Conservation (phyloP, 2,797 vertebrate species). For the Eremophila alpestris region DNA sequence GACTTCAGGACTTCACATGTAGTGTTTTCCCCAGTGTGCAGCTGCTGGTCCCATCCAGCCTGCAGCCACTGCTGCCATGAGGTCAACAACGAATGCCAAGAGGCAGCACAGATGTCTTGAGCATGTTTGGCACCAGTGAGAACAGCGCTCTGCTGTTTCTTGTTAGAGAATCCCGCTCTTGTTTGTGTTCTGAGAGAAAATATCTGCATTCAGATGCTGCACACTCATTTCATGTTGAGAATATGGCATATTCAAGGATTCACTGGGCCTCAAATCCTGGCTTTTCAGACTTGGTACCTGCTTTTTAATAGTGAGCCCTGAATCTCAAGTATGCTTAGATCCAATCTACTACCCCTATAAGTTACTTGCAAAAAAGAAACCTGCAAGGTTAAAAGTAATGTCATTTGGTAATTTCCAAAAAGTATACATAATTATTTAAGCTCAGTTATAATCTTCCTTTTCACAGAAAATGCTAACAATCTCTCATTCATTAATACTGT, state of each 20-base stretch:
- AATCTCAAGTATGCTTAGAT: neutral
- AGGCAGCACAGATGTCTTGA: neutral
- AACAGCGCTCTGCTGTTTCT: neutral
- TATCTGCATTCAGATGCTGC: neutral
- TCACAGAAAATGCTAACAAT: neutral
- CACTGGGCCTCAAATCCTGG: neutral
- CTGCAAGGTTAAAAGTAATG: neutral
- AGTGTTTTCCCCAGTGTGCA: neutral
- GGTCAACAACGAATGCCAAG: neutral
- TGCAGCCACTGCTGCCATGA: neutral
- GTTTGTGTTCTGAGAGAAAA: neutral
- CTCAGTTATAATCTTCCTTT: neutral
- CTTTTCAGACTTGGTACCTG: neutral
- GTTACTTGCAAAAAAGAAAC: neutral
- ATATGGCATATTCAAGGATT: neutral
- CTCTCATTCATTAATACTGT: neutral
- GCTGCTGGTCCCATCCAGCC: neutral
- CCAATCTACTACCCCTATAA: neutral
- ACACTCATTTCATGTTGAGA: neutral
- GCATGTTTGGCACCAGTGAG: neutral
- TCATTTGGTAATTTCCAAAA: neutral
- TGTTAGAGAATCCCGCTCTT: neutral
- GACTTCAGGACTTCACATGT: fast-evolving
- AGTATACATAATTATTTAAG: neutral
- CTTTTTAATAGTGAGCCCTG: neutral